Conservation (phyloP, 2,113 vertebrate species). For the Toxotes jaculatrix region DNA sequence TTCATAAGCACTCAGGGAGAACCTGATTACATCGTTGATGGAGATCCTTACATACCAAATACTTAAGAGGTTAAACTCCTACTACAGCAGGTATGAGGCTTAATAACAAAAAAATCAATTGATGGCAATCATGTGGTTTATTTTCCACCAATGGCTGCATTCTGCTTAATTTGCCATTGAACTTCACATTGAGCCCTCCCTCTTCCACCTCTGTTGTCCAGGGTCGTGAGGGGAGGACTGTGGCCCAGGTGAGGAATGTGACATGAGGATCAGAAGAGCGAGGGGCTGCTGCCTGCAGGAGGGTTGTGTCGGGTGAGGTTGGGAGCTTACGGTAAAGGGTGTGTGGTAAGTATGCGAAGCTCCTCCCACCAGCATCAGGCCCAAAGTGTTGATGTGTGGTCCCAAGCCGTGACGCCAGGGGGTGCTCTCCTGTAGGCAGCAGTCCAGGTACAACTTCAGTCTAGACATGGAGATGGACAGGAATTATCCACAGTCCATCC, state of each 20-base stretch:
- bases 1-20: background rate
- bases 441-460: conserved; percentile 40
- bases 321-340: conserved; percentile 74
- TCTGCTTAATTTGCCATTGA: conserved; percentile 44
- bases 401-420: conserved; percentile 21
- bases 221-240: conserved; percentile 57
- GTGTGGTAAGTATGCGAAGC: conserved; percentile 20
- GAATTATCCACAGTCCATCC: conserved; percentile 41
- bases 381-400: background rate
- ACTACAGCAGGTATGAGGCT: background rate
- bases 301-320: background rate
- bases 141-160: background rate
- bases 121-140: background rate
- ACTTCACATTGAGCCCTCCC: conserved; percentile 34
- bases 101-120: background rate
- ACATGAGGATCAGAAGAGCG: conserved; percentile 71
- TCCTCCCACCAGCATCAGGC: conserved; percentile 49
- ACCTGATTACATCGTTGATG: background rate
- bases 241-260: conserved; percentile 83
- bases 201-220: conserved; percentile 21
- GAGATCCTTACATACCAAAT: background rate
- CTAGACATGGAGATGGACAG: conserved; percentile 30
- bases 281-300: conserved; percentile 26
- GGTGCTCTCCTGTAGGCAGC: conserved; percentile 35
- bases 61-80: background rate